Base-by-base conservation (phyloP, 2,888 invertebrate species). In the Trachelus iudaicus region DNA sequence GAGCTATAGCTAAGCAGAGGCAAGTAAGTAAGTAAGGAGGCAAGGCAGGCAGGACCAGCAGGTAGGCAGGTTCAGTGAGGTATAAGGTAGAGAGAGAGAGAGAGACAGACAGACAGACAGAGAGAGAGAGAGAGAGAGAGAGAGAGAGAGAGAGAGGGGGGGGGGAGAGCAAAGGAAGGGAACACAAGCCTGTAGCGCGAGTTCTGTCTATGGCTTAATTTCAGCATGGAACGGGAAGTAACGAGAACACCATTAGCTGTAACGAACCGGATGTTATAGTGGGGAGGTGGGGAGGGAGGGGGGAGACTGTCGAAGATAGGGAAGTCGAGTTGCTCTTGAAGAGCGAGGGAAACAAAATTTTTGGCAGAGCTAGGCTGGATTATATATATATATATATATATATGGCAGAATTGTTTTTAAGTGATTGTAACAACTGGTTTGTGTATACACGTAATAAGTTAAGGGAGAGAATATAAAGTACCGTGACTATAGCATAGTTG, bases 1-100 rank as follows among this genome's bases (percentile, higher is more conserved):
- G 31, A 71, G 71, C 31, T 15, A 15, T n/a, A 71, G 40, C 23
- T 23, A 23, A 56, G 71, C 31, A 30, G 35, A n/a, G 33, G 31
- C 84, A 80, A 81, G 80, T 82, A 85, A 83, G 83, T 79, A 76
- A 80, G 80, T 80, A 83, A 84, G 83, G 23, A 23, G 40, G 23
- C 40, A 56, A 40, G 40, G 40, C 40, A 40, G 23, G 40, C 40
- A 23, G 40, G 23, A 40, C 37, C 37, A 56, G 23, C 40, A 56
- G 40, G 40, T 56, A 56, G 23, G 40, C 40, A 56, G 40, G 40
- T 56, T 23, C 40, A 56, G 40, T 56, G 15, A 56, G 40, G 40
- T 35, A 35, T 35, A 35, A 35, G 35, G 35, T 35, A 35, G 35
- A 35, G 12, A 3, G 35, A 35, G 35, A 11, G 34, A 34, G 34